Evolutionary conservation across 1,140 invertebrate species (phyloP), one percentile per base, ranked within the genome.

Genomic region (Globodera rostochiensis): DNA sequence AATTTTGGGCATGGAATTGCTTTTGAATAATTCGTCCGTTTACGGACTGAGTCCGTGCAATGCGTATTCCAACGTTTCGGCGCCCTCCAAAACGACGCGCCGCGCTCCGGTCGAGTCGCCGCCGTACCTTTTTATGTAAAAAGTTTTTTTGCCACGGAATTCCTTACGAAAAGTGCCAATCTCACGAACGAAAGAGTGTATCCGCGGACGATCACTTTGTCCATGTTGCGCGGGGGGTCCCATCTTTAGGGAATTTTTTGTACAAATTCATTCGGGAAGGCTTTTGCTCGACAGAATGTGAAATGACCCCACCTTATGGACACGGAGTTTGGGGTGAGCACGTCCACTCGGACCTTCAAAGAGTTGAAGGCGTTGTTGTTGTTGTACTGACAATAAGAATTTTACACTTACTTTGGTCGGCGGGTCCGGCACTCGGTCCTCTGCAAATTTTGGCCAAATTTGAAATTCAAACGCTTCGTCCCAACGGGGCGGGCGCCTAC

Each of bases 181-280:
- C 13, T 82, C 82, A 71, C 13, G 57, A 60, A 86, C 36, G 84
- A 85, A 73, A 86, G 77, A 21, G 85, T 86, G 77, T 86, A 86
- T 8, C 85, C 85, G 67, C 85, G 66, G 45, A 86, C 83, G 60
- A 86, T 73, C 50, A 86, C 79, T n/a, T 79, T 73, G 50, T 80
- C 73, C 6, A 74, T 60, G 67, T 71, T 75, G n/a, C 69, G 66
- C 7, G 85, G 85, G 13, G 84, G 85, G 49, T 86, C 84, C 85
- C 85, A 86, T 82, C 85, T 84, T 5, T 82, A 71, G 46, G 78
- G 19, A 21, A 36, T 50, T 71, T 71, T 36, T 64, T 64, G 13
- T 15, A 15, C 13, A 64, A 64, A 64, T 64, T 64, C 2, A 64
- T 1, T 64, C n/a, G 13, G 13, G 60, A 2, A 36, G 2, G 25